These are phyloP conservation scores for Endomychus coccineus DNA, from an alignment of 2,888 invertebrate genomes.

Conservation along the genomic window DNA sequence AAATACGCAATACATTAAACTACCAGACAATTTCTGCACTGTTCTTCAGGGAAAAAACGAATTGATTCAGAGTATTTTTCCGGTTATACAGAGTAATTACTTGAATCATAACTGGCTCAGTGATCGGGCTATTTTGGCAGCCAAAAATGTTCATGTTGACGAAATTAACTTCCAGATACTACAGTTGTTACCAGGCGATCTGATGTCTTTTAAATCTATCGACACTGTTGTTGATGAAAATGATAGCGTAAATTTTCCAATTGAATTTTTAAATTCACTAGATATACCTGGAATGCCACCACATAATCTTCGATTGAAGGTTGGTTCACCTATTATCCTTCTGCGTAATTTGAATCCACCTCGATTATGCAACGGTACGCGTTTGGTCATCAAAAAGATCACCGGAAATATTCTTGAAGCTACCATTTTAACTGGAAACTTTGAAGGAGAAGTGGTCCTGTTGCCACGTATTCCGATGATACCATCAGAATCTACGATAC, in stretches of 20 bases:
- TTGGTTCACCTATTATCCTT: constrained; percentile 9
- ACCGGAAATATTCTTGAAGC: constrained; percentile 29
- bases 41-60: constrained; percentile 20
- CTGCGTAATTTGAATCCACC: constrained; percentile 28
- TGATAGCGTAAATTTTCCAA: constrained; percentile 18
- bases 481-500: constrained; percentile 24
- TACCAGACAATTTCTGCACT: constrained; percentile 27
- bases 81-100: too few relatives aligned
- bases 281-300: constrained; percentile 13
- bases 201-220: constrained; percentile 13
- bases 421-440: constrained; percentile 26
- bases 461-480: constrained; percentile 34
- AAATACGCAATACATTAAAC: constrained; percentile 24
- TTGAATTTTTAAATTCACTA: constrained; percentile 19
- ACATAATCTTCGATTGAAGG: constrained; percentile 15
- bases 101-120: too few relatives aligned
- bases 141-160: constrained; percentile 30
- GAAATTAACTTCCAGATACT: constrained; percentile 3
- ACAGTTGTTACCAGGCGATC: too few relatives aligned
- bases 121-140: constrained; percentile 31
- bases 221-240: constrained; percentile 14
- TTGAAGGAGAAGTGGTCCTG: constrained; percentile 25
- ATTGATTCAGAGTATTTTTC: too few relatives aligned
- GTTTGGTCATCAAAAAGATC: constrained; percentile 24
- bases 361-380: constrained; percentile 27